Conservation (phyloP, 2,888 invertebrate species). For the Pycnomerus fuliginosus region DNA sequence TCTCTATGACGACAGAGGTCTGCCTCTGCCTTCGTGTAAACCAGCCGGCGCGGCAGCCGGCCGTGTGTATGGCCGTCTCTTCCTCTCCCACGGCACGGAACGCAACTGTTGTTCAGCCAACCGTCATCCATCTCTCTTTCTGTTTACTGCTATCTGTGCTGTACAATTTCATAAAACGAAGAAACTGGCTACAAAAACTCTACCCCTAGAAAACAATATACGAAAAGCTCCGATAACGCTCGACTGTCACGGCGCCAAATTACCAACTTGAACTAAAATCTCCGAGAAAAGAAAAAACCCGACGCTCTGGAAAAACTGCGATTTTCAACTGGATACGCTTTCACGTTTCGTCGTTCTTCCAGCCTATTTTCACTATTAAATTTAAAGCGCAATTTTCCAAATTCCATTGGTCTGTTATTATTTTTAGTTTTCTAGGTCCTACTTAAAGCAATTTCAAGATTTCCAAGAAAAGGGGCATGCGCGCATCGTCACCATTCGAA, state of each 20-base stretch:
- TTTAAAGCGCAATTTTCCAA: constrained; percentile 10
- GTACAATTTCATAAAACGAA: constrained; percentile 17
- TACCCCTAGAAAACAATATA: constrained; percentile 29
- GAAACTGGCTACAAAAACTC: constrained; percentile 15
- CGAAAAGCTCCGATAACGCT: constrained; percentile 35
- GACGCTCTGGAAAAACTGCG: background rate
- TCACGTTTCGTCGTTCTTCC: background rate
- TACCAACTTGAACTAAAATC: no score
- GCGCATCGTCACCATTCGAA: constrained; percentile 29
- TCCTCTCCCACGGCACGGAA: constrained; percentile 35
- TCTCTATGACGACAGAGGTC: constrained; percentile 19
- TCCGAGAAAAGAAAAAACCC: no score
- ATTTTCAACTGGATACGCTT: background rate
- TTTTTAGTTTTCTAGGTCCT: constrained; percentile 30
- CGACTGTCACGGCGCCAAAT: constrained; percentile 34
- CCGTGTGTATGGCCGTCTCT: constrained; percentile 19
- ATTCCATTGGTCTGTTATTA: constrained; percentile 15
- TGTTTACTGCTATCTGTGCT: constrained; percentile 33
- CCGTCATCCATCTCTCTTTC: constrained; percentile 32
- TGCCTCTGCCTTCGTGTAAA: constrained; percentile 13
- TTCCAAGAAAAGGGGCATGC: constrained; percentile 20
- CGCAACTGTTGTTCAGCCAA: constrained; percentile 34
- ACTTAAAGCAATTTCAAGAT: constrained; percentile 33
- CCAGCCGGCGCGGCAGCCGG: constrained; percentile 15
- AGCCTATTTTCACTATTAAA: background rate